Conservation (phyloP, 2,888 invertebrate species). For the Lithophane socia region DNA sequence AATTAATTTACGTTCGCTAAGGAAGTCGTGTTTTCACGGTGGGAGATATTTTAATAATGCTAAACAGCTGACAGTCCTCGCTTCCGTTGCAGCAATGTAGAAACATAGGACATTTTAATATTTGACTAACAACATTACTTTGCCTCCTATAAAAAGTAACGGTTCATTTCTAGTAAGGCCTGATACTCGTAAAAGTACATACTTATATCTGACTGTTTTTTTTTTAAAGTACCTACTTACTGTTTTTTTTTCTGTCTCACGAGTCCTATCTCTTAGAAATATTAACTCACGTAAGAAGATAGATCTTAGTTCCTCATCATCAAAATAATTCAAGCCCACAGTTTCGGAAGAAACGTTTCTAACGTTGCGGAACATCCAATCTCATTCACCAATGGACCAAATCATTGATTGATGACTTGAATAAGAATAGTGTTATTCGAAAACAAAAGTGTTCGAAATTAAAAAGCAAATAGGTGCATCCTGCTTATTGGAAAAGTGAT, state of each 20-base stretch:
- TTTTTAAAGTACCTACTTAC: too few species aligned
- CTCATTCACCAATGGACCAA: background rate
- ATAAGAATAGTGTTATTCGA: background rate
- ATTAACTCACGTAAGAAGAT: background rate
- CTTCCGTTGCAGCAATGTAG: constrained; percentile 73
- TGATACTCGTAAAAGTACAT: background rate
- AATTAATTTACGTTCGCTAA: constrained; percentile 58
- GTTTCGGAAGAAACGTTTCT: too few species aligned
- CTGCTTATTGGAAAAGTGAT: background rate
- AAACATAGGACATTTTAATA: constrained; percentile 28
- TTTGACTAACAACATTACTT: constrained; percentile 16
- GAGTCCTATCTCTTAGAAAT: background rate
- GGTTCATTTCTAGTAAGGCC: background rate
- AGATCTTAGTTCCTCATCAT: background rate
- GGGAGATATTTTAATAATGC: constrained; percentile 84
- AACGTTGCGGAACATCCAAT: too few species aligned
- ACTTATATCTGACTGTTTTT: too few species aligned
- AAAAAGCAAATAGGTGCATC: background rate
- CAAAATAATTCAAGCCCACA: background rate
- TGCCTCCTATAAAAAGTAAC: background rate
- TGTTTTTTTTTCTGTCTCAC: too few species aligned
- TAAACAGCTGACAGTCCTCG: constrained; percentile 81
- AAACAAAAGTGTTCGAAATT: background rate
- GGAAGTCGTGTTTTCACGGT: constrained; percentile 69
- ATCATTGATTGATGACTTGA: background rate